phyloP scores from a whole-genome alignment of 2,797 vertebrate species.

The Lophotriccus pileatus region DNA sequence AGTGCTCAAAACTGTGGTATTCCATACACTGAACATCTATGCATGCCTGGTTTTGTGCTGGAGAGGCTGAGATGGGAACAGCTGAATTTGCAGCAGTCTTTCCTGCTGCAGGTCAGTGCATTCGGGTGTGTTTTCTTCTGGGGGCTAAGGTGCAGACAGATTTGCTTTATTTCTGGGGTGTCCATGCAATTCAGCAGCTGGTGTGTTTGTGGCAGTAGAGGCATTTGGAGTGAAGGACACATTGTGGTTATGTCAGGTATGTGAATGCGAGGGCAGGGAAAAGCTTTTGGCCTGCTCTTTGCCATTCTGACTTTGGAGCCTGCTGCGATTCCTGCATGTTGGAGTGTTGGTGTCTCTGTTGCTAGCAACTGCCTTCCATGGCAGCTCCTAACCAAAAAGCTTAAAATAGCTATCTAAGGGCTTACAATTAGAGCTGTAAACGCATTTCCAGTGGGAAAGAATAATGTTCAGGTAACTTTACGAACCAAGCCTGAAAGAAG shows the following conservation, averaged over 20 bases:
- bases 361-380: constrained; percentile 69
- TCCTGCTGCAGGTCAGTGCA: not conserved
- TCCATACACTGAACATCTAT: accelerated
- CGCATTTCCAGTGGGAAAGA: constrained; percentile 31
- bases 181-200: not conserved
- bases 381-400: constrained; percentile 65
- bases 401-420: constrained; percentile 69
- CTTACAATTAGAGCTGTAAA: constrained; percentile 52
- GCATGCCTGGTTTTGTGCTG: not conserved
- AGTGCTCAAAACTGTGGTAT: not conserved
- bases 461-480: not conserved
- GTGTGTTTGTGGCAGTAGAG: not conserved
- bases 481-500: not conserved
- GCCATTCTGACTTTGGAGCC: not conserved
- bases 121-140: not conserved
- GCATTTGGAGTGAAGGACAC: constrained; percentile 14
- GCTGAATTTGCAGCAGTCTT: not conserved
- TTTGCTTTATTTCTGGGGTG: not conserved
- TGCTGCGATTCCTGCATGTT: not conserved
- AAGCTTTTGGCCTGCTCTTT: not conserved
- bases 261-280: not conserved
- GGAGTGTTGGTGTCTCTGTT: constrained; percentile 42
- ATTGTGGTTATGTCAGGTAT: not conserved
- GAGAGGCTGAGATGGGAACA: not conserved
- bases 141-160: not conserved